Percentiles rank a stretch among this genome's conserved stretches.
phyloP scores from a whole-genome alignment of 1,140 invertebrate genomes.

The Riptortus pedestris region DNA sequence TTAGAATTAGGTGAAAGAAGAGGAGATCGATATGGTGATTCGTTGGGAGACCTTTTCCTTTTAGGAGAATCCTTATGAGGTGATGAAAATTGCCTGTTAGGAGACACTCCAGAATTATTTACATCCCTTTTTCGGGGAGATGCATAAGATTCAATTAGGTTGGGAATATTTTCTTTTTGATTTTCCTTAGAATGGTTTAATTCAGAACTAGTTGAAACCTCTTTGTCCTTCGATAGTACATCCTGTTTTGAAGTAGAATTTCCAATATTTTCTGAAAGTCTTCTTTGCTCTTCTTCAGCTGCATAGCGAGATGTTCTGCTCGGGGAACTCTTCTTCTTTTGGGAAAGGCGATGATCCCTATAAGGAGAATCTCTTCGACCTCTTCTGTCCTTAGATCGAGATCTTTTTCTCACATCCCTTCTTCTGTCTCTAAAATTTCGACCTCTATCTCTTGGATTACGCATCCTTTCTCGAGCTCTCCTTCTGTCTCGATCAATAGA shows the following conservation, averaged over 20 bases:
- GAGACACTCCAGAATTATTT: not conserved
- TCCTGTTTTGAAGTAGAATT: not conserved
- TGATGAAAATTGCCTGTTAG: not conserved
- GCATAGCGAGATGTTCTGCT: not conserved
- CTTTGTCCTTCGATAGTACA: not conserved
- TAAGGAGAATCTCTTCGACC: not conserved
- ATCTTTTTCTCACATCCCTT: constrained; percentile 2
- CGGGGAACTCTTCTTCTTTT: not conserved
- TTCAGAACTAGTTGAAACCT: not conserved
- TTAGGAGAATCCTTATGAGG: not conserved
- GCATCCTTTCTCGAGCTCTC: not conserved
- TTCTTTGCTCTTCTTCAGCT: not conserved
- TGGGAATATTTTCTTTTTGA: not conserved
- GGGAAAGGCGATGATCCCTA: not conserved
- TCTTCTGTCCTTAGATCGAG: constrained; percentile 4
- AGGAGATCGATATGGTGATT: not conserved
- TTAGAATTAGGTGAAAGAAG: not conserved
- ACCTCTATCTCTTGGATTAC: not conserved
- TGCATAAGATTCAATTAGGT: not conserved
- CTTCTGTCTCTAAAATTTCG: not conserved
- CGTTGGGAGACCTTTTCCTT: not conserved
- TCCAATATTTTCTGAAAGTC: not conserved
- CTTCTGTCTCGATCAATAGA: constrained; percentile 4
- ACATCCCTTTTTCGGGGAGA: not conserved
- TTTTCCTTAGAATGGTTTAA: not conserved